Percentiles rank a stretch among this genome's conserved stretches.
Evolutionary conservation across 2,113 vertebrate genomes (phyloP).

Genomic region (Origma solitaria): DNA sequence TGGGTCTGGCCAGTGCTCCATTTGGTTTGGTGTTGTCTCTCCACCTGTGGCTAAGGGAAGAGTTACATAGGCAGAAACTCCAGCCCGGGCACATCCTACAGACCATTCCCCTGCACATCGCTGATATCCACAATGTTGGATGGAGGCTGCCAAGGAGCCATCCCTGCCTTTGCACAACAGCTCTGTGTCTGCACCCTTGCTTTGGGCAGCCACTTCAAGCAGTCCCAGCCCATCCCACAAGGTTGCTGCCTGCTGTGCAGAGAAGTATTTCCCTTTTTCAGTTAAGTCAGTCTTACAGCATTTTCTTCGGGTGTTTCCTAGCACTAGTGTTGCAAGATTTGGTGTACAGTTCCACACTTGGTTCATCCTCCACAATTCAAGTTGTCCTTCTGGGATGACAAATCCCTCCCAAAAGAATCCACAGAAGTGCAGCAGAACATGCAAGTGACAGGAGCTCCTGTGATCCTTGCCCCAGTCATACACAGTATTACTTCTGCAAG

Average conservation of each 20-base stretch:
- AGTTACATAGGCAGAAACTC: rapidly evolving
- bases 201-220: background rate
- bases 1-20: background rate
- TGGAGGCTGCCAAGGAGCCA: background rate
- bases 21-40: background rate
- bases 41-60: background rate
- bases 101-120: background rate
- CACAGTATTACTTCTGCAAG: background rate
- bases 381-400: background rate
- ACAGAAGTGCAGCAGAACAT: background rate
- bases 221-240: background rate
- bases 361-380: background rate
- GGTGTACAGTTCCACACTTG: background rate
- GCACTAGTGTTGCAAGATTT: background rate
- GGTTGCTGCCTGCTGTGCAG: background rate
- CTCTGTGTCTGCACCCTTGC: background rate
- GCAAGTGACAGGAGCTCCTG: background rate
- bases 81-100: background rate
- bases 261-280: background rate
- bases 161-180: background rate
- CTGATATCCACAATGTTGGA: too few species aligned
- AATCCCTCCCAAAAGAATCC: background rate
- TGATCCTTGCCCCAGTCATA: background rate
- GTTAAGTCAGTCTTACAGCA: background rate
- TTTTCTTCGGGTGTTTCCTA: background rate